A percentile compares a stretch with the other conserved stretches of the same genome.
These are phyloP conservation scores for Rhadina sibilatrix DNA, from an alignment of 2,113 vertebrate genomes.

Conservation along the genomic window DNA sequence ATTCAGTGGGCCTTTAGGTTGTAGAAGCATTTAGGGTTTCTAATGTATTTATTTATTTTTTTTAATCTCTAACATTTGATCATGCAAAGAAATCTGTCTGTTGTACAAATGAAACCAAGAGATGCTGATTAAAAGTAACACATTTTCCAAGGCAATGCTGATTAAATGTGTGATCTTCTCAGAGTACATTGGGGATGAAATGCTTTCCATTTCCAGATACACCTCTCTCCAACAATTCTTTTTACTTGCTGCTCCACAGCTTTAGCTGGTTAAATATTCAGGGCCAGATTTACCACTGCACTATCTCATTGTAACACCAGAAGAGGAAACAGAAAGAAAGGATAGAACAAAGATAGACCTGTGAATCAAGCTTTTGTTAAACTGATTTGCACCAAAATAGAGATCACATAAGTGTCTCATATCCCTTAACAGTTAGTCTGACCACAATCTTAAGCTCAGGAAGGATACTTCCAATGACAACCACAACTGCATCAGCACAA, in stretches of 20 bases:
- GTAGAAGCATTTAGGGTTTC: not conserved
- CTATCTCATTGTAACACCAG: not conserved
- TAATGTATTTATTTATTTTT: not conserved
- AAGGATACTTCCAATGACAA: not conserved
- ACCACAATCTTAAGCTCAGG: not conserved
- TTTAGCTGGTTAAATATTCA: slow-evolving; percentile 8
- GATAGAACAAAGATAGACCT: not conserved
- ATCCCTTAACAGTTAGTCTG: not conserved
- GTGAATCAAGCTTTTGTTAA: not conserved
- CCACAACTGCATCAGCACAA: not conserved
- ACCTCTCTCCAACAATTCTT: not conserved
- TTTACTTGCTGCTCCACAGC: not conserved
- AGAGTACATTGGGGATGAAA: not conserved
- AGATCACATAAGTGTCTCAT: not conserved
- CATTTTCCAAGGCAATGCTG: not conserved
- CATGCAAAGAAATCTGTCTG: not conserved
- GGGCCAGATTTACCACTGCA: not conserved
- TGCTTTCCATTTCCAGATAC: not conserved
- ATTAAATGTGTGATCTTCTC: not conserved
- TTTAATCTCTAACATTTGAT: not conserved
- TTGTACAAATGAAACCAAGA: not conserved
- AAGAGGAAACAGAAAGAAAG: not conserved
- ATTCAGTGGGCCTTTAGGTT: not conserved
- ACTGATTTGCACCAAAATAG: not conserved
- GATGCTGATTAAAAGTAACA: not conserved